Evolutionary conservation across 2,888 invertebrate genomes (phyloP).

Genomic region (Adineta ricciae): DNA sequence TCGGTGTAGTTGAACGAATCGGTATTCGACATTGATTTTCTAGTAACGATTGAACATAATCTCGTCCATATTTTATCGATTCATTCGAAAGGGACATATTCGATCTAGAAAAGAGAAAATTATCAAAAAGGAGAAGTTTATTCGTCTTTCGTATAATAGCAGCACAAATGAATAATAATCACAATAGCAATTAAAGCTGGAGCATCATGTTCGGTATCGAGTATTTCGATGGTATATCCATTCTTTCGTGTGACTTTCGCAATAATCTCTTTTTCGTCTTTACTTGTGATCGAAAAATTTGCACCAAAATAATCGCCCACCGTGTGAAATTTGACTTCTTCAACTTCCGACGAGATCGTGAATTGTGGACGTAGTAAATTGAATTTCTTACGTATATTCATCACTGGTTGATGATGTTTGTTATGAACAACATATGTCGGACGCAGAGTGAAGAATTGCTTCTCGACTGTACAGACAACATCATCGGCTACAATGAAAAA

Average conservation of each 20-base stretch:
- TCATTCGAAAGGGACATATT: background rate
- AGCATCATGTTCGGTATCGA: background rate
- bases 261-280: background rate
- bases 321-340: background rate
- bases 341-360: background rate
- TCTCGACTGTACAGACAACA: background rate
- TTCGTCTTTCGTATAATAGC: background rate
- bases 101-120: background rate
- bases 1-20: background rate
- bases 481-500: background rate
- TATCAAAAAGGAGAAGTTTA: background rate
- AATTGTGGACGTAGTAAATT: background rate
- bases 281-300: background rate
- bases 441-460: background rate
- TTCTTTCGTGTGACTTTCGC: background rate
- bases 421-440: background rate
- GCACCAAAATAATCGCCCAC: background rate
- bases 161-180: background rate
- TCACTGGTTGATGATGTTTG: background rate
- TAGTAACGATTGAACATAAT: background rate
- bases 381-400: background rate
- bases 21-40: conserved; percentile 14
- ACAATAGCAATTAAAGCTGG: background rate
- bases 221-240: background rate
- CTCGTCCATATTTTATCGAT: background rate